A percentile compares a stretch with the other conserved stretches of the same genome.
phyloP scores from a whole-genome alignment of 2,113 vertebrate genomes.

The Paraplagusia blochii region DNA sequence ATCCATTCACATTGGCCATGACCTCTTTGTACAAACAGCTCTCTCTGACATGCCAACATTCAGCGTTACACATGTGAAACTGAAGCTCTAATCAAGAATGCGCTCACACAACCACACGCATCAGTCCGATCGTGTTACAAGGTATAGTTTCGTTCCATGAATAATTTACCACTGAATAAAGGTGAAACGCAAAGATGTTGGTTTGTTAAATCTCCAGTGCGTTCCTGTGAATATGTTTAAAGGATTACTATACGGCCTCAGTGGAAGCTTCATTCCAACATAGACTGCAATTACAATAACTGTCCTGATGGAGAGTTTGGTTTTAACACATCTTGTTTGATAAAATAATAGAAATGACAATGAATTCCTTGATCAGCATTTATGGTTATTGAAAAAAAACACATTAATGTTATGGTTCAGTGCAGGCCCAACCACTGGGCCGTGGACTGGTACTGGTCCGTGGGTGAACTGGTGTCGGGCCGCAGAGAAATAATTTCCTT shows the following conservation, averaged over 20 bases:
- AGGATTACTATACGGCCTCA: constrained; percentile 41
- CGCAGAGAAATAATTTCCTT: no score
- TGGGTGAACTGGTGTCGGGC: no score
- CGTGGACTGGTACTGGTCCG: neutral
- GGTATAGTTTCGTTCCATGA: constrained; percentile 32
- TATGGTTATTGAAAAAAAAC: no score
- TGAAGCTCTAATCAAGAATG: neutral
- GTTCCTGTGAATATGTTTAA: constrained; percentile 42
- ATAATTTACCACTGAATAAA: constrained; percentile 49
- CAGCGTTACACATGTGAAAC: neutral
- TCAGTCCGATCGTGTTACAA: constrained; percentile 27
- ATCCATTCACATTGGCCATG: no score
- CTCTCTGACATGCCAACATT: neutral
- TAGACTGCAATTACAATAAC: constrained; percentile 30
- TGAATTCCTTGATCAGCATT: no score
- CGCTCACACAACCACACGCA: constrained; percentile 8
- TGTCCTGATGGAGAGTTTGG: constrained; percentile 8
- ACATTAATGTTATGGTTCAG: no score
- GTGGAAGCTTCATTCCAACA: constrained; percentile 21
- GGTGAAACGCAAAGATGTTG: constrained; percentile 37
- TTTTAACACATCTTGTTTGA: neutral
- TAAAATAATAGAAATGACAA: no score
- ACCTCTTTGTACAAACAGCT: neutral
- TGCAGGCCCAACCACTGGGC: no score
- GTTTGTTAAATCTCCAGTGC: constrained; percentile 25